A percentile compares a stretch with the other conserved stretches of the same genome.
phyloP scores from a whole-genome alignment of 2,888 invertebrate species.

The Erebia aethiops region DNA sequence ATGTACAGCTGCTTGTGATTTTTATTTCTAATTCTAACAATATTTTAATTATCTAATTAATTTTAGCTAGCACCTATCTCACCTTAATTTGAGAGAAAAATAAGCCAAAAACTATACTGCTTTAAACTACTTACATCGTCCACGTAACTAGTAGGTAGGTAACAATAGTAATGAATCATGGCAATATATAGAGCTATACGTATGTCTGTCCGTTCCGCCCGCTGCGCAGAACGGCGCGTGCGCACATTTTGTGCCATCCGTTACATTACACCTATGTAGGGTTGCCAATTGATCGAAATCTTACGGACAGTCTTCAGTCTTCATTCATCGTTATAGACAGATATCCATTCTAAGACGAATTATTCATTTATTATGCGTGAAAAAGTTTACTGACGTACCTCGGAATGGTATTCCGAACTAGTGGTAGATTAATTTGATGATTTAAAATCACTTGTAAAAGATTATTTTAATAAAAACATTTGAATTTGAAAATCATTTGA shows the following conservation, averaged over 20 bases:
- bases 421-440: too few relatives aligned
- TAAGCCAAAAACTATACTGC: neutral
- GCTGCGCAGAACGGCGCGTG: constrained; percentile 47
- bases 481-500: too few relatives aligned
- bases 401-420: too few relatives aligned
- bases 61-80: neutral
- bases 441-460: too few relatives aligned
- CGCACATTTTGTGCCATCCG: constrained; percentile 46
- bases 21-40: neutral
- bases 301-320: neutral
- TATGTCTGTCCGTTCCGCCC: constrained; percentile 42
- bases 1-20: too few relatives aligned
- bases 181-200: constrained; percentile 22
- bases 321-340: too few relatives aligned
- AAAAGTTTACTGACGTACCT: too few relatives aligned
- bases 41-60: neutral
- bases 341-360: too few relatives aligned
- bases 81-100: neutral
- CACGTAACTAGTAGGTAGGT: constrained; percentile 24
- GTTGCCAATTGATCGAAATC: neutral
- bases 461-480: too few relatives aligned
- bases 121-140: neutral
- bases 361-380: too few relatives aligned
- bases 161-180: constrained; percentile 31
- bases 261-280: constrained; percentile 48